phyloP scores from a whole-genome alignment of 2,888 invertebrate species.

The Luffia ferchaultella region DNA sequence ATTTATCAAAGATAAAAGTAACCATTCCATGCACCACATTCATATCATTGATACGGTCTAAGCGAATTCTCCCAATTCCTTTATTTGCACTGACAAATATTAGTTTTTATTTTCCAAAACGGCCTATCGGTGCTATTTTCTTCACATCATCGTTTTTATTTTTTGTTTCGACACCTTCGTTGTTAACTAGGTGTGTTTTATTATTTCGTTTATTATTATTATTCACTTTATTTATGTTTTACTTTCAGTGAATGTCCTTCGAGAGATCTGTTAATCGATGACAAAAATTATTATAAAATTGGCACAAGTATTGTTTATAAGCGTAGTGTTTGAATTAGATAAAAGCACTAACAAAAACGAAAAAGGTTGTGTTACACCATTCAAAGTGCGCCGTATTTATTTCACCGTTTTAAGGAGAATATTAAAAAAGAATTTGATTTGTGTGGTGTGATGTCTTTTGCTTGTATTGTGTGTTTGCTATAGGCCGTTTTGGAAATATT shows the following conservation, averaged over 20 bases:
- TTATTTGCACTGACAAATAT: constrained; percentile 45
- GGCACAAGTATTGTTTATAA: constrained; percentile 29
- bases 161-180: constrained; percentile 37
- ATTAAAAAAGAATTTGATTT: constrained; percentile 11
- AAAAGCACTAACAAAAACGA: constrained; percentile 40
- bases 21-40: constrained; percentile 24
- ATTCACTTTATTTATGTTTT: constrained; percentile 19
- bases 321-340: constrained; percentile 38
- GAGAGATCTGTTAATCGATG: constrained; percentile 57
- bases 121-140: constrained; percentile 58
- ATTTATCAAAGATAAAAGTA: no score
- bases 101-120: constrained; percentile 60
- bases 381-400: constrained; percentile 43
- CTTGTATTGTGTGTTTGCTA: constrained; percentile 62
- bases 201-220: constrained; percentile 34
- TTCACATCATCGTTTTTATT: constrained; percentile 47
- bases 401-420: constrained; percentile 28
- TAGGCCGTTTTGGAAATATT: constrained; percentile 65
- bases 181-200: constrained; percentile 41
- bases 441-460: constrained; percentile 56
- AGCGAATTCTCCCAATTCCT: constrained; percentile 23
- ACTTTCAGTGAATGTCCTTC: constrained; percentile 58
- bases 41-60: constrained; percentile 33
- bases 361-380: constrained; percentile 33
- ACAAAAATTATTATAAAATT: constrained; percentile 3